Evolutionary conservation across 2,888 invertebrate genomes (phyloP), one percentile per base, ranked within the genome.

Genomic region (Ganaspis brasiliensis): DNA sequence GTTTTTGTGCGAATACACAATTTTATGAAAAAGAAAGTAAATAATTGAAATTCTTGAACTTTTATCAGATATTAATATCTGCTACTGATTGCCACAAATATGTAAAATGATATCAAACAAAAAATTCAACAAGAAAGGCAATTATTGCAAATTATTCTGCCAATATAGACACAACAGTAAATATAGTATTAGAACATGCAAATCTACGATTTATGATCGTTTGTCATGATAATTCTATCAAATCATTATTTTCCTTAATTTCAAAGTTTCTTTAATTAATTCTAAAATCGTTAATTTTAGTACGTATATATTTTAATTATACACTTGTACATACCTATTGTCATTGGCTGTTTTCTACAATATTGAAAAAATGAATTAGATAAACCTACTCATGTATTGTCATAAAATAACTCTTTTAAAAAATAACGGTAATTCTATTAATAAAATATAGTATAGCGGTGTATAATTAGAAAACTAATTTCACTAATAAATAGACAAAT

Each of bases 1-100:
- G 55, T 81, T 83, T 67, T 74, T 59, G 40, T 45, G 56, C 2
- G 9, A 81, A 76, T 79, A 67, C 61, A 19, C 24, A 35, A 72
- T 59, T 70, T 35, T 14, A 56, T 63, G 12, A 63, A 61, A 35
- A 61, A 37, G 21, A 63, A 40, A 26, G n/a, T 57, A 8, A 52
- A 52, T 19, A 16, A 52, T 3, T 52, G 16, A 19, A 45, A 45
- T 14, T 16, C 5, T 9, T 19, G 16, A 8, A 19, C 16, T 52
- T 8, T 19, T 8, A 1, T 19, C 52, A 49, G 9, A 19, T n/a
- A 52, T 9, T 6, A 16, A 52, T 52, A n/a, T 52, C 9, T 52
- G 8, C 2, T 2, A 8, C 9, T 19, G 4, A 49, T 49, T 49
- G 2, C 4, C 16, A n/a, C n/a, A n/a, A n/a, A n/a, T 49, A n/a